Evolutionary conservation across 2,888 invertebrate genomes (phyloP).

Genomic region (Macrophya alboannulata): DNA sequence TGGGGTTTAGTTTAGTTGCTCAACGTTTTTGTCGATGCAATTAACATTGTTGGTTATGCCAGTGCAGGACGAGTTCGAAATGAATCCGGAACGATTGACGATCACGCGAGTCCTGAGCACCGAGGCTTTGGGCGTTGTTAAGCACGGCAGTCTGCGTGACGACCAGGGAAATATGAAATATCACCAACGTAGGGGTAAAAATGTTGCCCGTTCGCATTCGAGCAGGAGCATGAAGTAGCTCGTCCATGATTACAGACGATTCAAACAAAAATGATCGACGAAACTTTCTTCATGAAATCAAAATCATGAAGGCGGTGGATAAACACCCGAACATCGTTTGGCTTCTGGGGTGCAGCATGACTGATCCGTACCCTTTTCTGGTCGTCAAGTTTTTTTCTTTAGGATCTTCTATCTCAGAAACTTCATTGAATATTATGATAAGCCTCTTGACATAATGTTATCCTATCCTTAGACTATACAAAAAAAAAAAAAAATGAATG

Average conservation of each 20-base stretch:
- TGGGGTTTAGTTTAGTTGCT: too few species aligned
- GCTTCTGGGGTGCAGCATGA: conserved; percentile 90
- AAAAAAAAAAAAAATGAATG: too few species aligned
- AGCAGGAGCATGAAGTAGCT: too few species aligned
- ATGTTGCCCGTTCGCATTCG: conserved; percentile 79
- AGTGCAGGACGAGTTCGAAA: conserved; percentile 65
- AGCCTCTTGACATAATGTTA: too few species aligned
- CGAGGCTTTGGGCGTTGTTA: conserved; percentile 93
- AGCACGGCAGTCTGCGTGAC: conserved; percentile 84
- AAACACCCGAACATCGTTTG: conserved; percentile 92
- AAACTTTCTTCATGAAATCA: conserved; percentile 92
- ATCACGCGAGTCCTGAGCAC: conserved; percentile 89
- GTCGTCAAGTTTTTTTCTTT: conserved; percentile 94
- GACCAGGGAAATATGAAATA: conserved; percentile 74
- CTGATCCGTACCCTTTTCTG: conserved; percentile 82
- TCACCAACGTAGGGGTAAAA: conserved; percentile 89
- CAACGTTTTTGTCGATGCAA: too few species aligned
- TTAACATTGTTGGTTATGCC: background rate
- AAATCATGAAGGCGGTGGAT: conserved; percentile 93
- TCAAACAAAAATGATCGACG: conserved; percentile 87
- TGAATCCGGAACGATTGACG: conserved; percentile 85
- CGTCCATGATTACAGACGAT: conserved; percentile 82
- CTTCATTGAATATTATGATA: too few species aligned
- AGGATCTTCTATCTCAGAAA: too few species aligned
- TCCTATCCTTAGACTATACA: too few species aligned